phyloP scores from a whole-genome alignment of 1,140 invertebrate genomes.

The Procambarus clarkii region DNA sequence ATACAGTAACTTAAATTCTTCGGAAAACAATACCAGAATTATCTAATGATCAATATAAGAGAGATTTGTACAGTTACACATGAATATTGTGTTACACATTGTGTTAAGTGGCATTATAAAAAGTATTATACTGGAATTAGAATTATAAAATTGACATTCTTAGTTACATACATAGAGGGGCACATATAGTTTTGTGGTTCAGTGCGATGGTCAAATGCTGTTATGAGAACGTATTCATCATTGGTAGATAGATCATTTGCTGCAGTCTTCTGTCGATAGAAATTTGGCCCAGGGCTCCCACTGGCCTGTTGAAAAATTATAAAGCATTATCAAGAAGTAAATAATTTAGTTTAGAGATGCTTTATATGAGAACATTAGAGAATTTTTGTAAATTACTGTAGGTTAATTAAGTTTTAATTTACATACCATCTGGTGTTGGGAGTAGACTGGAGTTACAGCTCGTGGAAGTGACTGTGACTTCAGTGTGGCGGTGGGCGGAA shows the following conservation, averaged over 20 bases:
- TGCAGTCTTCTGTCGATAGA: slow-evolving; percentile 42
- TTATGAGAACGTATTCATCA: slow-evolving; percentile 75
- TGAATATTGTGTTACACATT: no score
- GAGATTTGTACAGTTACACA: no score
- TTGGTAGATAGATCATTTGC: slow-evolving; percentile 74
- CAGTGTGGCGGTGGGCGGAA: slow-evolving; percentile 5
- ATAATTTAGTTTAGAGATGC: no score
- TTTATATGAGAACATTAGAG: not conserved
- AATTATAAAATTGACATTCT: no score
- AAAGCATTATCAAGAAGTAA: not conserved
- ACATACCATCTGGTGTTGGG: slow-evolving; percentile 44
- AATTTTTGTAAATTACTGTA: not conserved
- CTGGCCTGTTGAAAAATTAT: not conserved
- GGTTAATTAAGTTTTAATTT: no score
- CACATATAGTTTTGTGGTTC: slow-evolving; percentile 51
- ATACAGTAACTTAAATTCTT: no score
- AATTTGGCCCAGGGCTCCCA: slow-evolving; percentile 24
- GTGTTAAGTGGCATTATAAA: no score
- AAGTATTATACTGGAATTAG: no score
- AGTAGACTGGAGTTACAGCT: slow-evolving; percentile 14
- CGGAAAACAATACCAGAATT: no score
- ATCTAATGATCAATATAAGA: no score
- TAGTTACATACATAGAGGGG: slow-evolving; percentile 31
- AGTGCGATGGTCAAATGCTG: slow-evolving; percentile 72
- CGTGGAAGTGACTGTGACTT: slow-evolving; percentile 51